Conservation (phyloP, 1,140 invertebrate genomes). For the Spodoptera litura region DNA sequence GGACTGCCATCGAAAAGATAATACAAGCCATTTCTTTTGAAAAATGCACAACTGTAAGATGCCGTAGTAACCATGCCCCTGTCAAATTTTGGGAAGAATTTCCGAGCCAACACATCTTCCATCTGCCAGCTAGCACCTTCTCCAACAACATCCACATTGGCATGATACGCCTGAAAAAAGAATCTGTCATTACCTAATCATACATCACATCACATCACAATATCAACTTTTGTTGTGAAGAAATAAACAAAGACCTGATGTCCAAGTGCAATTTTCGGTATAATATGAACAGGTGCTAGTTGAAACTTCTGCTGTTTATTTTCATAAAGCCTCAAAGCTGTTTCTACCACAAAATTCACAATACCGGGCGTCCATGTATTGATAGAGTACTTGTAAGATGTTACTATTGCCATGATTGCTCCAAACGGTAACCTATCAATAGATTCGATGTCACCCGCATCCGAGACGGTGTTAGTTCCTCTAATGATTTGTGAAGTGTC, state of each 20-base stretch:
- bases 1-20: constrained; percentile 85
- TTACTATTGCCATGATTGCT: constrained; percentile 86
- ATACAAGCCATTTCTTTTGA: constrained; percentile 81
- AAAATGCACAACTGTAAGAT: constrained; percentile 84
- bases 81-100: constrained; percentile 79
- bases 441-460: constrained; percentile 55
- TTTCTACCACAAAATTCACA: constrained; percentile 83
- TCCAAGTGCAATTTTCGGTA: constrained; percentile 80
- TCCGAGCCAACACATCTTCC: constrained; percentile 66
- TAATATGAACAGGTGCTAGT: constrained; percentile 73
- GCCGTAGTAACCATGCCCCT: constrained; percentile 84
- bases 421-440: constrained; percentile 83
- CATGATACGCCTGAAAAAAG: constrained; percentile 71
- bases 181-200: background rate
- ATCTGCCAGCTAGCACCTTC: constrained; percentile 79
- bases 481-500: constrained; percentile 84
- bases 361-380: constrained; percentile 83
- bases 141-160: constrained; percentile 72
- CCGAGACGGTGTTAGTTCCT: constrained; percentile 74
- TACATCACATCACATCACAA: too few relatives aligned
- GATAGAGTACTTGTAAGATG: constrained; percentile 85
- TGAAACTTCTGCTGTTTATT: constrained; percentile 77
- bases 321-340: constrained; percentile 81
- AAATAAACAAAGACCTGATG: constrained; percentile 71
- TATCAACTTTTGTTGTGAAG: background rate